phyloP scores from a whole-genome alignment of 1,140 invertebrate species.

The Oedothorax gibbosus region DNA sequence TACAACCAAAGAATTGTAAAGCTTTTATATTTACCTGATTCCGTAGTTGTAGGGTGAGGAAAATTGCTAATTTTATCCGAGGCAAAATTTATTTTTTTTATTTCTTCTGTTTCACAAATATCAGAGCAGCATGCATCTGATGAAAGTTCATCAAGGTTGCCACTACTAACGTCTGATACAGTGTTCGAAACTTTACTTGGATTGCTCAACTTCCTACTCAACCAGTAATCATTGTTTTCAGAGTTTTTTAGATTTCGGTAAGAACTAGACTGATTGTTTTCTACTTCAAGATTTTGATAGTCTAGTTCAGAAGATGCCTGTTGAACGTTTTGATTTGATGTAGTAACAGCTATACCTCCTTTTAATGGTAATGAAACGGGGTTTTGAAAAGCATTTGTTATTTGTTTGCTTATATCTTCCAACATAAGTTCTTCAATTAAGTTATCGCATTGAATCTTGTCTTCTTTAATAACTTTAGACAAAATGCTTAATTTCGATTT shows the following conservation, averaged over 20 bases:
- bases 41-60: constrained; percentile 12
- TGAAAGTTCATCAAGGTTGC: neutral
- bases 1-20: neutral
- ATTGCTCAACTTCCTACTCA: constrained; percentile 4
- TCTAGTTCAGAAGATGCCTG: neutral
- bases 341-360: constrained; percentile 39
- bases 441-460: constrained; percentile 57
- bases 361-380: constrained; percentile 13
- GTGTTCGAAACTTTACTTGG: neutral
- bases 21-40: neutral
- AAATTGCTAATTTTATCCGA: constrained; percentile 8
- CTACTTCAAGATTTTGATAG: neutral
- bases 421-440: constrained; percentile 51
- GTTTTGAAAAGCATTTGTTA: constrained; percentile 4
- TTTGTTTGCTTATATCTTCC: constrained; percentile 41
- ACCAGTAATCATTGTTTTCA: constrained; percentile 17
- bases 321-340: constrained; percentile 19
- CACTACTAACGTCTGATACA: neutral
- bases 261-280: neutral
- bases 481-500: neutral
- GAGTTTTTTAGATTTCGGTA: neutral
- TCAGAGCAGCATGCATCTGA: constrained; percentile 17
- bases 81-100: constrained; percentile 19
- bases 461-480: constrained; percentile 29
- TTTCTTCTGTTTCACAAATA: constrained; percentile 15